Evolutionary conservation across 2,113 vertebrate genomes (phyloP), one percentile per base, ranked within the genome.

Genomic region (Myodes glareolus): DNA sequence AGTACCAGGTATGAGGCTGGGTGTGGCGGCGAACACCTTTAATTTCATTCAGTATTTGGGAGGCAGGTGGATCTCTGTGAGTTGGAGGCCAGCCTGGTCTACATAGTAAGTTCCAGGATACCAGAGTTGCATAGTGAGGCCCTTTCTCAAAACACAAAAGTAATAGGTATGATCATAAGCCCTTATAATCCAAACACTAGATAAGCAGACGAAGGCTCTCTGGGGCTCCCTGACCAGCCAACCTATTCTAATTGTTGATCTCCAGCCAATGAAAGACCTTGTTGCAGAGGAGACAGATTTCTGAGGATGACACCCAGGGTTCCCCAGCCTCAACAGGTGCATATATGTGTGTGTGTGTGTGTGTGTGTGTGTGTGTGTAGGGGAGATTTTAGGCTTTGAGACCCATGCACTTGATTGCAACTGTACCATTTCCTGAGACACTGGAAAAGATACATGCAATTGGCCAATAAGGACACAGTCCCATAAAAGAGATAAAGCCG

Each of bases 351-450:
- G 52, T 55, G 52, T 55, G 0, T 55, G 0, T 55, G 0, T 55
- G 55, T 58, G 55, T 58, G 55, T 58, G 55, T 58, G 5, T 52
- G 50, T 52, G 6, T 19, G 55, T 58, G 55, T 58, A 29, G 5
- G 55, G 67, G 21, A n/a, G 3, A 42, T 31, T 61, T 86, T 52
- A 91, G 73, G 47, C 82, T 88, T 63, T 14, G 33, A 25, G 5
- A 50, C 33, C 36, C 7, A 2, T 4, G 7, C 0, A 2, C 14
- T 73, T 68, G 0, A 27, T 36, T 7, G 27, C 23, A 82, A 27
- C 58, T 2, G 0, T 77, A 75, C 61, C 17, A 10, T 7, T 50
- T 25, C 72, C 72, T 63, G 72, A 81, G 81, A 42, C 29, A 13
- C 77, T 21, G 7, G 42, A 42, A 65, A 58, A 72, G 42, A 12